These are phyloP conservation scores for Python bivittatus DNA, from an alignment of 2,113 vertebrate genomes.

Conservation along the genomic window DNA sequence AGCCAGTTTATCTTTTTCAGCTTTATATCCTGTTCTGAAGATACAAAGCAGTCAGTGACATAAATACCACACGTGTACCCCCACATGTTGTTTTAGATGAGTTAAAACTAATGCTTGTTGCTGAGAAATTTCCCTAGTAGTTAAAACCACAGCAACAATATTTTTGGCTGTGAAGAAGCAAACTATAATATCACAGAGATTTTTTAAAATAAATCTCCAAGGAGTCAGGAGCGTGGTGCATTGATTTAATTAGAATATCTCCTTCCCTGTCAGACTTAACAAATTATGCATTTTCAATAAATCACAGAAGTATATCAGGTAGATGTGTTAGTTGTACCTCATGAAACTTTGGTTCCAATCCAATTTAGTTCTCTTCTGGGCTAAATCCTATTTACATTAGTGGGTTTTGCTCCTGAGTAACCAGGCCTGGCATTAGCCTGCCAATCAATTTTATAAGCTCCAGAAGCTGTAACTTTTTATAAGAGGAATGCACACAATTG, in stretches of 20 bases:
- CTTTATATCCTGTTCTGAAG: background rate
- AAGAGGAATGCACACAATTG: background rate
- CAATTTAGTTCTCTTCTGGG: background rate
- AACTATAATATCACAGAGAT: background rate
- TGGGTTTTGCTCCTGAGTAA: background rate
- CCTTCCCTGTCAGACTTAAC: background rate
- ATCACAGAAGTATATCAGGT: background rate
- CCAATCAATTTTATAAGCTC: background rate
- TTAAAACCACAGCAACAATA: constrained; percentile 24
- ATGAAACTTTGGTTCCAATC: background rate
- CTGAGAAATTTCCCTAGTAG: background rate
- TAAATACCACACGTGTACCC: constrained; percentile 4
- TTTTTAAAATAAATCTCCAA: background rate
- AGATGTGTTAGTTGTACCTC: background rate
- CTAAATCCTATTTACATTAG: background rate
- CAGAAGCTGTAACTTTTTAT: background rate
- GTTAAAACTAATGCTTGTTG: background rate
- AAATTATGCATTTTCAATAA: background rate
- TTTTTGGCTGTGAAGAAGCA: constrained; percentile 23
- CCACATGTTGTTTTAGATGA: constrained; percentile 17
- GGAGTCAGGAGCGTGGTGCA: background rate
- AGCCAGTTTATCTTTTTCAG: constrained; percentile 18
- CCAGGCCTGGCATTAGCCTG: background rate
- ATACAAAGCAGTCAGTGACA: background rate
- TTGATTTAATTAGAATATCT: background rate